Conservation (phyloP, 2,888 invertebrate species). For the Hecatera dysodea region DNA sequence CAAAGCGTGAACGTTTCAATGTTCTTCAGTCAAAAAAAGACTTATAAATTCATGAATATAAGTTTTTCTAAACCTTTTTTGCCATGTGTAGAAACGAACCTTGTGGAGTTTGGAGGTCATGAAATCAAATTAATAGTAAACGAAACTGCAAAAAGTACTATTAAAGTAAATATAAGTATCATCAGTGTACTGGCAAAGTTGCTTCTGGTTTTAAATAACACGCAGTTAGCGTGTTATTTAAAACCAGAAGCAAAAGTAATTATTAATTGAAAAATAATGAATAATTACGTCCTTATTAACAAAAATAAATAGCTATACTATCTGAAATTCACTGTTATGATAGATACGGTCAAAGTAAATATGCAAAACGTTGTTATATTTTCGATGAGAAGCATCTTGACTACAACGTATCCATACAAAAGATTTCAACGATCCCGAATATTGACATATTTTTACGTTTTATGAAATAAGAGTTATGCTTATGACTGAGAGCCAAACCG, state of each 20-base stretch:
- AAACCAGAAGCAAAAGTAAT: slow-evolving; percentile 30
- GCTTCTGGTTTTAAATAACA: too few species aligned
- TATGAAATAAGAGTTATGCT: too few species aligned
- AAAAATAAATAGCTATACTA: slow-evolving; percentile 8
- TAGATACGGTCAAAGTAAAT: not conserved
- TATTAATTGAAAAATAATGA: slow-evolving; percentile 34
- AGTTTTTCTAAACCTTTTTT: slow-evolving; percentile 61
- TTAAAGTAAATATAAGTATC: slow-evolving; percentile 43
- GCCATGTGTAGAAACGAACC: slow-evolving; percentile 62
- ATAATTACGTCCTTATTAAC: slow-evolving; percentile 4
- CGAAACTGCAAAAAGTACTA: slow-evolving; percentile 55
- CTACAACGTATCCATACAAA: slow-evolving; percentile 52
- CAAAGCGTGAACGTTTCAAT: slow-evolving; percentile 69
- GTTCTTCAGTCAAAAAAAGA: slow-evolving; percentile 55
- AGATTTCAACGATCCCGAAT: slow-evolving; percentile 64
- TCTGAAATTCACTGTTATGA: slow-evolving; percentile 1
- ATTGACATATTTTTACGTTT: too few species aligned
- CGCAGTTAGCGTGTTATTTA: too few species aligned
- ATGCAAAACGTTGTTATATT: not conserved
- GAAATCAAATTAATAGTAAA: slow-evolving; percentile 71
- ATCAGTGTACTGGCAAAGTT: slow-evolving; percentile 43
- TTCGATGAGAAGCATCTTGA: not conserved
- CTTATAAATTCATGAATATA: slow-evolving; percentile 51
- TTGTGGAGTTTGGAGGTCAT: slow-evolving; percentile 73
- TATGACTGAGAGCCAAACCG: not conserved